Evolutionary conservation across 92 coral and sea anemone genomes (phyloP), one percentile per base, ranked within the genome.

Genomic region (Isaurus tuberculatus): DNA sequence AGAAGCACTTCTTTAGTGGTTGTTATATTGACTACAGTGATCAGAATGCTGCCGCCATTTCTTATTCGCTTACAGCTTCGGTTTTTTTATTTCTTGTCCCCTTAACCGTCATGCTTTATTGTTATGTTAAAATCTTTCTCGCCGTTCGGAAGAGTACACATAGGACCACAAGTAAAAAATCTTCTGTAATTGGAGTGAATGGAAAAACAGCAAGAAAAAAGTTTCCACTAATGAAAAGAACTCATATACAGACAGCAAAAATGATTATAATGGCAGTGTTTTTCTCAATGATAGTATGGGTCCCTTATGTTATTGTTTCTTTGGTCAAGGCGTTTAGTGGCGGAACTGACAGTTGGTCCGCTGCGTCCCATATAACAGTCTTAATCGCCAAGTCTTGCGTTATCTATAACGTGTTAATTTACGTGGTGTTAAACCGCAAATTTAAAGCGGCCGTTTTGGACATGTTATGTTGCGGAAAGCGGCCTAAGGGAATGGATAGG

Each of bases 351-450:
- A 79, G 92, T 13, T 46, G 91, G 61, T 90, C 98, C 2, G 64
- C 90, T 1, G 90, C 92, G 33, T 89, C 95, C n/a, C 95, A 95
- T 79, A 64, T 95, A 14, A 91, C 98, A 10, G 87, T 92, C n/a
- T 88, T 95, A 10, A 87, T 95, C 40, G 92, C 98, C 19, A 95
- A 95, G 65, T 94, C 98, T 53, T 95, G 98, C 92, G 98, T 95
- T 75, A 91, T 95, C 72, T 95, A 95, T 84, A 95, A 95, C 57
- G 97, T 94, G 10, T 91, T 95, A 17, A 94, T 95, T 34, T 95
- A 95, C 90, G 98, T 92, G 55, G 87, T 94, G 30, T 80, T 95
- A 73, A 95, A 95, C 73, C 91, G 95, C 55, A 94, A 94, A 70
- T 94, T 95, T 8, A 94, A 94, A 73, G 95, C 98, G 40, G 92